Conservation (phyloP, 2,888 invertebrate genomes). For the Thumatha senex region DNA sequence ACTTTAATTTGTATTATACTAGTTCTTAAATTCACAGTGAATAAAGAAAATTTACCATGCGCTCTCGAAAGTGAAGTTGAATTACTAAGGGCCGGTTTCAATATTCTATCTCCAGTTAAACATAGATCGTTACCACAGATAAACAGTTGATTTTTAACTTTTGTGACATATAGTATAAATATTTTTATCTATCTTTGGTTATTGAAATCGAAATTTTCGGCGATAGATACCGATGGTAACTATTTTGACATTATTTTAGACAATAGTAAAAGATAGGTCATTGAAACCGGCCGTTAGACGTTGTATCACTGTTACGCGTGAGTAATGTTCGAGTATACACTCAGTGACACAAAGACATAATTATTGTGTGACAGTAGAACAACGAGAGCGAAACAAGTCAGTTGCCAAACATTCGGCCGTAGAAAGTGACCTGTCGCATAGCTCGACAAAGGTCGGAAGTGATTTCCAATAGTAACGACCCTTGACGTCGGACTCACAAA, state of each 20-base stretch:
- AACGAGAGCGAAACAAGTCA: conserved; percentile 62
- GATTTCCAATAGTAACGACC: conserved; percentile 71
- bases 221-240: too few relatives aligned
- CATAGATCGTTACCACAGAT: too few relatives aligned
- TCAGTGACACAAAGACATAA: conserved; percentile 21
- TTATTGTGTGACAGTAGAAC: conserved; percentile 26
- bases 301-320: background rate
- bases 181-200: too few relatives aligned
- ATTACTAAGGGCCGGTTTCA: background rate
- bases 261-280: too few relatives aligned
- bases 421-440: conserved; percentile 73
- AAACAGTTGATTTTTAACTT: too few relatives aligned
- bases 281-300: too few relatives aligned
- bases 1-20: too few relatives aligned
- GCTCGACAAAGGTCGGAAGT: conserved; percentile 80
- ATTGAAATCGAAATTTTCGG: too few relatives aligned
- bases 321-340: background rate
- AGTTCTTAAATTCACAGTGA: too few relatives aligned
- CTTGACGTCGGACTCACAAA: conserved; percentile 57
- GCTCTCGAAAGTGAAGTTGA: background rate
- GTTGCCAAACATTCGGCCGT: conserved; percentile 48
- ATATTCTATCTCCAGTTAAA: too few relatives aligned
- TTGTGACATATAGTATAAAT: too few relatives aligned
- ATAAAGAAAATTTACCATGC: background rate
- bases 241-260: too few relatives aligned